phyloP scores from a whole-genome alignment of 53 echinoderm and acorn worm species.

The Antedon mediterranea region DNA sequence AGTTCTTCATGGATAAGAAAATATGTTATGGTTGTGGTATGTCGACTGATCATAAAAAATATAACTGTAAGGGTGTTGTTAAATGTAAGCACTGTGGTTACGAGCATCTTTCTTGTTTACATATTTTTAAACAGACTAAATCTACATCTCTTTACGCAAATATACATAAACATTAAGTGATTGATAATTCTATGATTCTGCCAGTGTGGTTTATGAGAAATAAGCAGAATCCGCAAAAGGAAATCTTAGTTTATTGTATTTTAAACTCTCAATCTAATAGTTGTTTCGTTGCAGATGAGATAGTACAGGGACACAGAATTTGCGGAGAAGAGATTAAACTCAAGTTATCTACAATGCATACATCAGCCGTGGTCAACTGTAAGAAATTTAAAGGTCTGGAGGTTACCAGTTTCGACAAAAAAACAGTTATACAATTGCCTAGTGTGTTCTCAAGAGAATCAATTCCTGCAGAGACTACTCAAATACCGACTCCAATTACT shows the following conservation, averaged over 20 bases:
- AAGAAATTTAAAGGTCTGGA: background rate
- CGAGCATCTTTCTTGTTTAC: background rate
- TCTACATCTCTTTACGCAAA: background rate
- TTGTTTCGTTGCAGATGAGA: constrained; percentile 14
- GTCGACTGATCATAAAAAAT: background rate
- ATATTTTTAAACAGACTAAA: background rate
- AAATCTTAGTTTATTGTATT: constrained; percentile 12
- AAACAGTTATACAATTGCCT: background rate
- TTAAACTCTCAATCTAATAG: constrained; percentile 19
- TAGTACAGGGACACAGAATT: constrained; percentile 2
- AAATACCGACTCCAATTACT: background rate
- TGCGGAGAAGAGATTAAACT: constrained; percentile 11
- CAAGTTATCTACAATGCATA: constrained; percentile 21
- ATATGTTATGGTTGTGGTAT: background rate
- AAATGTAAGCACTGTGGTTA: background rate
- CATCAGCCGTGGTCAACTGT: background rate
- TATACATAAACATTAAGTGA: background rate
- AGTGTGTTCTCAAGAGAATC: background rate
- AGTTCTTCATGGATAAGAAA: background rate
- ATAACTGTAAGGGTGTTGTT: background rate
- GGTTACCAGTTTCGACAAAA: background rate
- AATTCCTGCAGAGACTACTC: background rate
- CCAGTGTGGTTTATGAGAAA: constrained; percentile 11
- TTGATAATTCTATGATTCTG: constrained; percentile 22
- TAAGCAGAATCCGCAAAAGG: constrained; percentile 4